Evolutionary conservation across 1,140 invertebrate species (phyloP).

Genomic region (Drosophila parvula): DNA sequence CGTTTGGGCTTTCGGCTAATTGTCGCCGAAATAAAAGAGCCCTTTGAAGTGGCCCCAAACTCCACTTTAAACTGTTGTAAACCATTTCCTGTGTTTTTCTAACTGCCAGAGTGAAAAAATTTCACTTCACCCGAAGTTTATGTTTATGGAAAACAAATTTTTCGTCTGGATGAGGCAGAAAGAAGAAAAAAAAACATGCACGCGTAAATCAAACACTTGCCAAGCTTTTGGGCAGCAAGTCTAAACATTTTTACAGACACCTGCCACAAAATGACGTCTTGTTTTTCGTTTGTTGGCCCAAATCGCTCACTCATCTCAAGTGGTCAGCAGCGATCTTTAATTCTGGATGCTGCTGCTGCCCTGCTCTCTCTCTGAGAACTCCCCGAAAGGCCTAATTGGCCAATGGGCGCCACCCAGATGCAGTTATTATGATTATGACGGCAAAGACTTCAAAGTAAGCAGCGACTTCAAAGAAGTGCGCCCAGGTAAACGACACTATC

Average conservation of each 20-base stretch:
- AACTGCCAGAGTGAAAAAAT: constrained; percentile 43
- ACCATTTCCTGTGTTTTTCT: constrained; percentile 70
- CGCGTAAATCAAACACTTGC: constrained; percentile 74
- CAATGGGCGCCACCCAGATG: constrained; percentile 62
- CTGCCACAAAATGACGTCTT: constrained; percentile 79
- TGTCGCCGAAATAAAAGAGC: constrained; percentile 60
- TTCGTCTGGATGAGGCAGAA: constrained; percentile 14
- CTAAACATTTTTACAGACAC: constrained; percentile 82
- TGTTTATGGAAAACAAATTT: constrained; percentile 74
- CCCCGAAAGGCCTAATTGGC: constrained; percentile 54
- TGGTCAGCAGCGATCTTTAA: constrained; percentile 56
- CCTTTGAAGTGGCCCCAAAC: constrained; percentile 56
- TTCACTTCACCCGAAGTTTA: constrained; percentile 35
- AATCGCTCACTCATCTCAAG: constrained; percentile 80
- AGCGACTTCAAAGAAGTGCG: constrained; percentile 43
- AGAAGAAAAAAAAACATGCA: constrained; percentile 2
- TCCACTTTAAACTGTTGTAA: constrained; percentile 55
- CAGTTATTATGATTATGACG: constrained; percentile 63
- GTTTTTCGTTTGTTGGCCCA: constrained; percentile 70
- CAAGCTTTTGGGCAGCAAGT: constrained; percentile 58
- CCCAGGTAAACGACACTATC: constrained; percentile 32
- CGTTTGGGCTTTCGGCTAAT: constrained; percentile 64
- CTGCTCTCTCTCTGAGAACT: constrained; percentile 9
- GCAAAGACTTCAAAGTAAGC: constrained; percentile 49
- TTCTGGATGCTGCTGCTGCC: neutral